phyloP scores from a whole-genome alignment of 2,888 invertebrate genomes.

The Parnassius mnemosyne region DNA sequence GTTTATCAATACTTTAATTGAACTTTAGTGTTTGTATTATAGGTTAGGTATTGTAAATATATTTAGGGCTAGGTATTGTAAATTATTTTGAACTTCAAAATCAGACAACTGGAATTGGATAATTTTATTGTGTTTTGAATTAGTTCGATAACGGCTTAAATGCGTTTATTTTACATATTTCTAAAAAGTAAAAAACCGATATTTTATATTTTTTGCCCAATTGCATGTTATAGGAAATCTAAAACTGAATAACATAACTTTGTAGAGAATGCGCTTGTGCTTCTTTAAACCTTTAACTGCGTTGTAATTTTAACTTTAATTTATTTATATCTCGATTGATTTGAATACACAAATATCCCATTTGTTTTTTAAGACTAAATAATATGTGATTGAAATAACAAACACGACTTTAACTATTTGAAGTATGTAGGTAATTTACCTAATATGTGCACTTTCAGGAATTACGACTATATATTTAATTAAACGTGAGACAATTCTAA shows the following conservation, averaged over 20 bases:
- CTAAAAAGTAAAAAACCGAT: slow-evolving; percentile 13
- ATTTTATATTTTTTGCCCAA: slow-evolving; percentile 34
- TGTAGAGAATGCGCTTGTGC: slow-evolving; percentile 60
- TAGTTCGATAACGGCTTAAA: no score
- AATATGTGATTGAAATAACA: slow-evolving; percentile 61
- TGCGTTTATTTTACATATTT: no score
- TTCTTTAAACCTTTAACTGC: slow-evolving; percentile 74
- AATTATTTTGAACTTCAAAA: no score
- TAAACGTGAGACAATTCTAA: slow-evolving; percentile 30
- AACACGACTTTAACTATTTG: slow-evolving; percentile 57
- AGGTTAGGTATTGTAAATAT: no score
- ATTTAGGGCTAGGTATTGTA: no score
- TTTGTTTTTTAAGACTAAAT: slow-evolving; percentile 49
- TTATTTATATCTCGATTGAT: slow-evolving; percentile 56
- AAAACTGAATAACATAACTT: slow-evolving; percentile 74
- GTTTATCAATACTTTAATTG: slow-evolving; percentile 27
- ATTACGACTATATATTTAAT: slow-evolving; percentile 28
- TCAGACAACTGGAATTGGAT: no score
- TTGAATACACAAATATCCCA: neutral
- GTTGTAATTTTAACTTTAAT: slow-evolving; percentile 62
- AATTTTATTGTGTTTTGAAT: no score
- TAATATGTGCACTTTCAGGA: slow-evolving; percentile 32
- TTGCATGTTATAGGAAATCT: slow-evolving; percentile 80
- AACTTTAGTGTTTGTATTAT: slow-evolving; percentile 13
- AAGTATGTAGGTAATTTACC: slow-evolving; percentile 29